Evolutionary conservation across 2,888 invertebrate species (phyloP), one percentile per base, ranked within the genome.

Genomic region (Leptopilina drosophilae): DNA sequence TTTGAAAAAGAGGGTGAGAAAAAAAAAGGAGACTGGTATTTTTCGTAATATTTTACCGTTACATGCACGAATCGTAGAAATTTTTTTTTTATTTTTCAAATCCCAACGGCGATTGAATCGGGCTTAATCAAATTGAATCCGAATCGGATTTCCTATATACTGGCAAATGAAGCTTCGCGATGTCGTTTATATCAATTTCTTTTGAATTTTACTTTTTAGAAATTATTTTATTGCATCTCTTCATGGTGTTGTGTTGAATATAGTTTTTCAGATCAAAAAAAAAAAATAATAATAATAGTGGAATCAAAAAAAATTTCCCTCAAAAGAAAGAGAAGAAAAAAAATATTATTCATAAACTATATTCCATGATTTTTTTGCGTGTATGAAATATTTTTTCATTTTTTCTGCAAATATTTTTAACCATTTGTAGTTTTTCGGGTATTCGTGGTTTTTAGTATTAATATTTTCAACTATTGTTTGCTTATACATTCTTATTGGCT

Each of bases 121-220:
- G n/a, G 56, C 14, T 73, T 73, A 73, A 73, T 73, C 56, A n/a
- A 73, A 73, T 73, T 73, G 78, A 81, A 26, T 78, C 69, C 20
- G 26, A 78, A 78, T 69, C 64, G 69, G 73, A 78, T 73, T 69
- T 69, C 20, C 40, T 8, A 26, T 67, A 49, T 49, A 49, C 42
- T 15, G 59, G 15, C 78, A 82, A 80, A 78, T 82, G 67, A 78
- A 82, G 77, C 77, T 69, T 40, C 62, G 49, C 67, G 59, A 65
- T 78, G 64, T 77, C 67, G 67, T 78, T 81, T 77, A 77, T 73
- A 81, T 81, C 78, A 82, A 79, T 64, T 65, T 81, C 65, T 46
- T 80, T 80, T 77, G 53, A 46, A 80, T 78, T 80, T 82, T 56
- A 33, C 33, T 3, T 6, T 26, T 14, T 33, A 8, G 42, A 73